Base-by-base conservation (phyloP, 2,797 vertebrate species). In the Dicrostonyx torquatus region DNA sequence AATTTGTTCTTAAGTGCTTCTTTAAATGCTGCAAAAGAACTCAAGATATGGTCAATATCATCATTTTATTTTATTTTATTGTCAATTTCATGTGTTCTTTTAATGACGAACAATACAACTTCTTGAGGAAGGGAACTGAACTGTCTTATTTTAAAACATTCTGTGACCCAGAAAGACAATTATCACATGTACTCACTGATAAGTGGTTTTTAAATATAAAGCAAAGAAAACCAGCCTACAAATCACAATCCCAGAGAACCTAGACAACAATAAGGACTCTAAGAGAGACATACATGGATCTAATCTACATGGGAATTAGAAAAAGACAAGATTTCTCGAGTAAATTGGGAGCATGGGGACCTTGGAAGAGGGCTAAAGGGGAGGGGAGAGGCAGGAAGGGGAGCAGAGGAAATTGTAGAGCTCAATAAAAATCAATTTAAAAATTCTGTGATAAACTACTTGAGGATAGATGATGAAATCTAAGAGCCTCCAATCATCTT, bases 21-120 rank as follows among this genome's bases (percentile, higher is more conserved):
- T 77, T 77, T 88, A 92, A 78, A 84, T 75, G 18, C 24, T 88
- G 26, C 37, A 64, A 78, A 88, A 89, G 55, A 93, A 10, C 31
- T 92, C 24, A 64, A 6, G 87, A 66, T 83, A 31, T n/a, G 91
- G 90, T 20, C 22, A 87, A 89, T 83, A 84, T 76, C 62, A 93
- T 84, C 34, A 60, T 84, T 55, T 55, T 55, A 31, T 26, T 45
- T 55, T 90, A 55, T 55, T 58, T 58, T 58, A 20, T 29, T 76
- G 18, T 40, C 11, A 68, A 5, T 62, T 77, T 68, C 12, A 53
- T 76, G 70, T 73, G 64, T 80, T 66, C 37, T 90, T 90, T 80
- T n/a, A 55, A 70, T 55, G 31, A 26, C 53, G 45, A 50, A 48
- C 13, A 64, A 40, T 2, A 77, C 22, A 5, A 75, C 3, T 95